Percentiles rank a stretch among this genome's conserved stretches.
Conservation (phyloP, 2,113 vertebrate genomes). For the Oceanites oceanicus region DNA sequence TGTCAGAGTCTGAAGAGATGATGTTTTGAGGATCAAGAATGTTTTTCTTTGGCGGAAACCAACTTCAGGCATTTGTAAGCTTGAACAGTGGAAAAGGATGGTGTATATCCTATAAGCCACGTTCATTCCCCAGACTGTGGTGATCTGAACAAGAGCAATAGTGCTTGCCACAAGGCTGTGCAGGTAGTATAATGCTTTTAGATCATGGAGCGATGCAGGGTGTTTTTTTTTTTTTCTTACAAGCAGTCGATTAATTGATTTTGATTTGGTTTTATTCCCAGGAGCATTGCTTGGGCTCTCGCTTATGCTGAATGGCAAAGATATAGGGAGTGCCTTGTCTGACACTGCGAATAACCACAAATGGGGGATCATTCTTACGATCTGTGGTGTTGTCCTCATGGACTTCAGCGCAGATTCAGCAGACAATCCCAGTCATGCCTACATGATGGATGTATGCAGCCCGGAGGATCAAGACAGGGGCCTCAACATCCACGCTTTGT, state of each 20-base stretch:
- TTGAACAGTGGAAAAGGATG: not conserved
- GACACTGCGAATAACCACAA: constrained; percentile 87
- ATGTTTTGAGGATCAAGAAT: not conserved
- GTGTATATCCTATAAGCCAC: not conserved
- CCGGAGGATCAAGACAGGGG: constrained; percentile 94
- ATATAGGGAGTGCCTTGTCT: constrained; percentile 84
- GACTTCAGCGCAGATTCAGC: constrained; percentile 97
- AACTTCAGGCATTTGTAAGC: not conserved
- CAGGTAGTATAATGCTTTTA: not conserved
- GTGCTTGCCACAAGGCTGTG: not conserved
- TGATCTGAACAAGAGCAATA: not conserved
- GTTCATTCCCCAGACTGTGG: not conserved
- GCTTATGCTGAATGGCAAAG: constrained; percentile 89
- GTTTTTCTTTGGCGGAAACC: not conserved
- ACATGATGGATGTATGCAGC: constrained; percentile 98
- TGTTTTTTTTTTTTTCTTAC: not conserved
- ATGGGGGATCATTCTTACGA: constrained; percentile 91
- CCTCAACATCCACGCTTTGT: constrained; percentile 91
- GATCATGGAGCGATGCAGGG: not conserved
- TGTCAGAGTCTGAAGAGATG: not conserved
- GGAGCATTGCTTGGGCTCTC: constrained; percentile 90
- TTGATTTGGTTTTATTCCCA: constrained; percentile 47
- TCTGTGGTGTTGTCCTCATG: constrained; percentile 96
- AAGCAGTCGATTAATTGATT: not conserved
- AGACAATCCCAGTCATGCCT: constrained; percentile 95